Evolutionary conservation across 2,113 vertebrate genomes (phyloP), one percentile per base, ranked within the genome.

Genomic region (Peromyscus polionotus): DNA sequence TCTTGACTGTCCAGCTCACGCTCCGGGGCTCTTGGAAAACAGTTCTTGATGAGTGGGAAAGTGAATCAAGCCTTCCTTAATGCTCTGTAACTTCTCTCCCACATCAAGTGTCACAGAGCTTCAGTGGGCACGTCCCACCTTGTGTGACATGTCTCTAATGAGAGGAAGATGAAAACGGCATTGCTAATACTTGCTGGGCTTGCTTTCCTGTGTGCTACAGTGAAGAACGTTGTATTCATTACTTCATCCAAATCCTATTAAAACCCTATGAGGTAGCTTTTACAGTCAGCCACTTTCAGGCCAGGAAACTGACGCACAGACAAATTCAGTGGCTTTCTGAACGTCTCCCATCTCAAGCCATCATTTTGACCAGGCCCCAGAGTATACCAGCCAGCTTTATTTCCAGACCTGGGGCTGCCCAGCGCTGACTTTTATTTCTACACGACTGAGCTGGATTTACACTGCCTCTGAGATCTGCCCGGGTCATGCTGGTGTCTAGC

Each of bases 401-500:
- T 88, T 76, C 36, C 67, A 84, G 68, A 72, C 31, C 17, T 68
- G 26, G 85, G n/a, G 7, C 61, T 72, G 59, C 72, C 67, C 65
- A 24, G 28, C 57, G 83, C 73, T 89, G 67, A 57, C 45, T 73
- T 97, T 93, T 73, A 63, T 91, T 83, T 86, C 91, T 77, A 57
- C 73, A 77, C n/a, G 48, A 68, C 86, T 70, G 61, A 87, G 72
- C 70, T 81, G 94, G 26, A 70, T 81, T 95, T 61, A 76, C 11
- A 17, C n/a, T 54, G 26, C 91, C 91, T 95, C 83, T 90, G 96
- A 94, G 94, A 79, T 6, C 5, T 9, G 22, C 89, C 77, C 8
- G 9, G 95, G 93, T 93, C 96, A 72, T 1, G 22, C 1, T 2
- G 20, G 86, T 96, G 95, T 81, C 77, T 45, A 94, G 77, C 77